Evolutionary conservation across 2,113 vertebrate genomes (phyloP), one percentile per base, ranked within the genome.

Genomic region (Scomber scombrus): DNA sequence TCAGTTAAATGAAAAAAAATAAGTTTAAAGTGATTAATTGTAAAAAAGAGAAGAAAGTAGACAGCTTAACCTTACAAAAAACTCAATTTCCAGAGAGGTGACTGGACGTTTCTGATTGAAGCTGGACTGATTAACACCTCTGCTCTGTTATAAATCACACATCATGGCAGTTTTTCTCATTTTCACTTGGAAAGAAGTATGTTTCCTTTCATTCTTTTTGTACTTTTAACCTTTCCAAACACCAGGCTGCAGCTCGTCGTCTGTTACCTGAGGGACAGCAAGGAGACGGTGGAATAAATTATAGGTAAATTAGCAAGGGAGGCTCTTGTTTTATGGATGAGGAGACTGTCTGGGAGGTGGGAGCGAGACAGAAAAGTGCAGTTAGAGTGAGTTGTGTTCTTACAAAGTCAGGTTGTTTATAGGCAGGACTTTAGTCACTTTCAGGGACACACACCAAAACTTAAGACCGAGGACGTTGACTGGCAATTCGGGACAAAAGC

Each of bases 281-380:
- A 77, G 55, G 56, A 66, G 47, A 34, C 8, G 18, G 2, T 1
- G 57, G 66, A 70, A 76, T 71, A 70, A 58, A 81, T 84, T 23
- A 75, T 51, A 68, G 43, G 23, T 5, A 14, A 79, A 82, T 65
- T 56, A 72, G 71, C 26, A 64, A 19, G 51, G 69, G 64, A 68
- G 79, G 31, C 66, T 66, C 68, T 34, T 80, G 82, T 79, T 85
- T 85, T 73, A 82, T 85, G 75, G 72, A 82, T 82, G 81, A 80
- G 66, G 3, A 1, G 51, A 16, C 8, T 0, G 57, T 55, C 62
- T 62, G 78, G 78, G 68, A 2, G 8, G 15, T 7, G 58, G 62
- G 82, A 18, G 45, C 60, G 81, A 31, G 64, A 77, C 69, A 1
- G 2, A 40, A 55, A 3, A n/a, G 40, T 5, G 10, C 56, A 65